A percentile compares a stretch with the other conserved stretches of the same genome.
Conservation (phyloP, 2,888 invertebrate genomes). For the Saturnia pavonia region DNA sequence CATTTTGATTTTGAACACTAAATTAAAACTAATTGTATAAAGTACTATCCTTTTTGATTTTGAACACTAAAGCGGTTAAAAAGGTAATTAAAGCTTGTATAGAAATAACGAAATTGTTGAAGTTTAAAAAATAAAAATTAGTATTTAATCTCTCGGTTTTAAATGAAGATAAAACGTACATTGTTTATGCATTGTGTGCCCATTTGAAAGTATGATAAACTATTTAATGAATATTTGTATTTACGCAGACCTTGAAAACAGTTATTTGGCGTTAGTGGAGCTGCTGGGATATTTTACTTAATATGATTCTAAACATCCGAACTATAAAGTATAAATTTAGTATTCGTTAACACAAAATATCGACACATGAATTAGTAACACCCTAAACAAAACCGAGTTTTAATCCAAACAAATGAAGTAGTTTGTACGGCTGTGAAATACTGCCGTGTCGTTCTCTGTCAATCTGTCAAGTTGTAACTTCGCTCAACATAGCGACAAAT, state of each 20-base stretch:
- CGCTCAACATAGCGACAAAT: constrained; percentile 19
- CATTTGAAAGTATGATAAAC: no score
- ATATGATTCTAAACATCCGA: neutral
- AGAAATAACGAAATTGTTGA: no score
- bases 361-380: neutral
- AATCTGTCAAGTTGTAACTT: constrained; percentile 55
- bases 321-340: neutral
- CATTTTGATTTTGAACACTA: no score
- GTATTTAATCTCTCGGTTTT: neutral
- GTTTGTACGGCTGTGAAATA: constrained; percentile 49
- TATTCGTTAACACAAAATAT: neutral
- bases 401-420: constrained; percentile 64
- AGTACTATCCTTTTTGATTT: no score
- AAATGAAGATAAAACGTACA: neutral
- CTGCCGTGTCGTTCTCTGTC: constrained; percentile 42
- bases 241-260: no score
- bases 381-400: constrained; percentile 35
- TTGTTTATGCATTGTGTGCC: neutral
- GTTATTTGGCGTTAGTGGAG: no score
- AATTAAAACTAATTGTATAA: no score
- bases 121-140: no score
- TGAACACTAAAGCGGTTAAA: no score
- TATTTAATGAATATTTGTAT: no score
- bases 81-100: no score
- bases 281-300: no score